These are phyloP conservation scores for Ibidorhyncha struthersii DNA, from an alignment of 2,113 vertebrate species.

Conservation along the genomic window DNA sequence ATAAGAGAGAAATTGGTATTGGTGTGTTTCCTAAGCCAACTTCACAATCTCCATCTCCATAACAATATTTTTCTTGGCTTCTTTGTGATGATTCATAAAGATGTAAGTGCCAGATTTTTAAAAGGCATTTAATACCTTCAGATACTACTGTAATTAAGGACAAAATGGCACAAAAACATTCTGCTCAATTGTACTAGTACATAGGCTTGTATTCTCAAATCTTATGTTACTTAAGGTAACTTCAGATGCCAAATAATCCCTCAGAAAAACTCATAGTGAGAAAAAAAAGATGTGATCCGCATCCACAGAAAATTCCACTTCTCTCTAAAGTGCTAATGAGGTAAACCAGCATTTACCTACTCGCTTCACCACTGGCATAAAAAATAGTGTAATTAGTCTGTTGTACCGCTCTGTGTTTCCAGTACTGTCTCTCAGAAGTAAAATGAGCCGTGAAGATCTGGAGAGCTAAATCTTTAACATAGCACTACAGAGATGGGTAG, in stretches of 20 bases:
- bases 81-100: neutral
- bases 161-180: neutral
- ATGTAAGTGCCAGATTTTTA: neutral
- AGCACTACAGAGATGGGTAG: neutral
- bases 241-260: neutral
- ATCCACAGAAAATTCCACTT: neutral
- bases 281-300: neutral
- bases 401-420: neutral
- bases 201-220: neutral
- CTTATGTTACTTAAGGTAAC: neutral
- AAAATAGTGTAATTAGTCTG: neutral
- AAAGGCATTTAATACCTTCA: neutral
- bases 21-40: neutral
- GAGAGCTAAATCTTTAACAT: neutral
- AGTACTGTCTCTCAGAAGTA: neutral
- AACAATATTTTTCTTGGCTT: neutral
- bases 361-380: neutral
- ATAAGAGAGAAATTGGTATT: neutral
- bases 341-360: neutral
- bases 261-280: neutral
- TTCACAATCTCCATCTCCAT: neutral
- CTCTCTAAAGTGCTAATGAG: neutral
- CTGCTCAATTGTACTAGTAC: neutral
- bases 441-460: neutral
- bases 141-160: neutral